These are phyloP conservation scores for Caenorhabditis brenneri DNA, from an alignment of 1,140 invertebrate species.

Conservation along the genomic window DNA sequence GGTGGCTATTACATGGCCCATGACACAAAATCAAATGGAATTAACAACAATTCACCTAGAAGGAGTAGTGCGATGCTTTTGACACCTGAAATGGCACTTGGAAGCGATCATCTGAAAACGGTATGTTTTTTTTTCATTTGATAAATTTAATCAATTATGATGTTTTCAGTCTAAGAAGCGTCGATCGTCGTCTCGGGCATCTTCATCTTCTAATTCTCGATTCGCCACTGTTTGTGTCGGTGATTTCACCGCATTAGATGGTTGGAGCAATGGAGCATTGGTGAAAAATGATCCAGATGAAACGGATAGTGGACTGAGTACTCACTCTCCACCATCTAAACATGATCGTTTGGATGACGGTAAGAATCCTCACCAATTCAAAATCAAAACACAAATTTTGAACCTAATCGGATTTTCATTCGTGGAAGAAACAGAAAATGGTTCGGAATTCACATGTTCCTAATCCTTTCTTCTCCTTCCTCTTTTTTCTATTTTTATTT, in stretches of 20 bases:
- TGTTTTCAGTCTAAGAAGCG: conserved; percentile 19
- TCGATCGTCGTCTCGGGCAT: not conserved
- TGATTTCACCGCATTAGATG: not conserved
- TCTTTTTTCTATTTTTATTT: not conserved
- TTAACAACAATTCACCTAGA: conserved; percentile 6
- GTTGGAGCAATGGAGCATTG: not conserved
- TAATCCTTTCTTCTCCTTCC: conserved; percentile 2
- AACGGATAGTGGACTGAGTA: conserved; percentile 29
- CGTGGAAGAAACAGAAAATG: not conserved
- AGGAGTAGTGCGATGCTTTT: not conserved
- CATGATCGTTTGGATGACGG: conserved; percentile 14
- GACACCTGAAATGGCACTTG: conserved; percentile 22
- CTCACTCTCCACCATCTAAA: conserved; percentile 4
- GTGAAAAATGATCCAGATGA: conserved; percentile 3
- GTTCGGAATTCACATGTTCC: not conserved
- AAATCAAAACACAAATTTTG: not conserved
- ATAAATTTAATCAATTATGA: not conserved
- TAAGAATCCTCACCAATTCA: not conserved
- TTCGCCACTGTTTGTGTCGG: conserved; percentile 16
- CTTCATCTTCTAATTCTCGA: not conserved
- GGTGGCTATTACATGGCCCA: not conserved
- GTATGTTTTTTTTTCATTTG: not conserved
- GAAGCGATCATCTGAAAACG: not conserved
- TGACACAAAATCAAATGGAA: not conserved
- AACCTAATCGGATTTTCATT: not conserved